phyloP scores from a whole-genome alignment of 1,140 invertebrate genomes.

The Cydia fagiglandana region DNA sequence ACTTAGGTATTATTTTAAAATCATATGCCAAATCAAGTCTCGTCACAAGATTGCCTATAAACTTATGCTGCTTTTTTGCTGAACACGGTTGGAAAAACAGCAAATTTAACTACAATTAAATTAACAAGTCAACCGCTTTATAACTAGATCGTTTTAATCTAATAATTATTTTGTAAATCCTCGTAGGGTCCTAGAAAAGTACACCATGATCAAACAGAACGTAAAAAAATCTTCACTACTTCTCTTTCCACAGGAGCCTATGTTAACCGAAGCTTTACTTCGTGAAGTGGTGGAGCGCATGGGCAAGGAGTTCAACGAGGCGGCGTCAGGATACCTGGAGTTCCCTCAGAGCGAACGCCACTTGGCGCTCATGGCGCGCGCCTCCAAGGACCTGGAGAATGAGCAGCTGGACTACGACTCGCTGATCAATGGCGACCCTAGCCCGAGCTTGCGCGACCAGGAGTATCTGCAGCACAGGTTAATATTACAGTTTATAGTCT shows the following conservation, averaged over 20 bases:
- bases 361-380: conserved; percentile 77
- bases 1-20: not conserved
- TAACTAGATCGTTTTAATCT: no score
- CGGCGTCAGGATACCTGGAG: conserved; percentile 82
- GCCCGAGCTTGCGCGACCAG: conserved; percentile 90
- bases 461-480: conserved; percentile 92
- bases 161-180: no score
- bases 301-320: conserved; percentile 84
- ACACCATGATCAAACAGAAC: no score
- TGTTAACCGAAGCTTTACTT: conserved; percentile 82
- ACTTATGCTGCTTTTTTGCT: no score
- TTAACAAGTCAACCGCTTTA: no score
- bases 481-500: no score
- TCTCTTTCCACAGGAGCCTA: conserved; percentile 59
- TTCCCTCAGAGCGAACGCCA: conserved; percentile 81
- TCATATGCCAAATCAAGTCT: not conserved
- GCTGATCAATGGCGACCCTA: conserved; percentile 82
- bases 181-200: no score
- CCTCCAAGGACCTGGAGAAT: conserved; percentile 78
- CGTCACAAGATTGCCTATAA: not conserved
- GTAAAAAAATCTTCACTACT: not conserved
- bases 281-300: conserved; percentile 85
- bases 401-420: conserved; percentile 84
- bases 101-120: no score
- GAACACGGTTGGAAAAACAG: not conserved